Evolutionary conservation across 2,888 invertebrate species (phyloP), one percentile per base, ranked within the genome.

Genomic region (Drosophila kambysellisi): DNA sequence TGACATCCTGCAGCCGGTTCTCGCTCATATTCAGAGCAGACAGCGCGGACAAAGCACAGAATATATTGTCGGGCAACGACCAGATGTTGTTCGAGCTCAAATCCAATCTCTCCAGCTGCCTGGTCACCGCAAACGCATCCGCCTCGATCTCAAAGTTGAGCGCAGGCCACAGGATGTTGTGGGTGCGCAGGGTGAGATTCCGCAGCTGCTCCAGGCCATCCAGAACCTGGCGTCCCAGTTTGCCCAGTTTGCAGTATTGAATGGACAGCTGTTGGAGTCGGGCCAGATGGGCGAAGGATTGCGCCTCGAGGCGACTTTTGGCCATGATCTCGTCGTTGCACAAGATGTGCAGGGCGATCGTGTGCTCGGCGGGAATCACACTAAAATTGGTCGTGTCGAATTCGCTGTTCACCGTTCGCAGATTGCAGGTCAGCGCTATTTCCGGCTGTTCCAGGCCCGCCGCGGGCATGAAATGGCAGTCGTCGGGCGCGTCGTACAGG

Each of bases 11-110:
- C 76, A 98, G 94, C 79, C 97, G 95, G 93, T 98, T 98, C 88
- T 96, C 96, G 77, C 97, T 97, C 84, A 98, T 96, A 92, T 98
- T 98, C 81, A 98, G 94, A 77, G 95, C 95, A 72, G 96, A 96
- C 86, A 98, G 94, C 91, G 96, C 97, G 46, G 95, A 96, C 83
- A 97, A 93, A 5, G 97, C 95, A 91, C 98, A 98, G 93, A 98
- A 98, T 76, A 97, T 94, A 91, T 96, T 96, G 89, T 97, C 97
- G 32, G 97, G 97, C 92, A 98, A 95, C 63, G 97, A 96, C 97
- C 97, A 97, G 91, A 98, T 97, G 93, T 97, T 97, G 93, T 98
- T 97, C 91, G 96, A 96, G 91, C 97, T 97, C 79, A 98, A 94
- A 92, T 98, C 98, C 77, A 98, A 94, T 83, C 96, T 95, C 93